Evolutionary conservation across 2,888 invertebrate genomes (phyloP).

Genomic region (Yponomeuta plumbellus): DNA sequence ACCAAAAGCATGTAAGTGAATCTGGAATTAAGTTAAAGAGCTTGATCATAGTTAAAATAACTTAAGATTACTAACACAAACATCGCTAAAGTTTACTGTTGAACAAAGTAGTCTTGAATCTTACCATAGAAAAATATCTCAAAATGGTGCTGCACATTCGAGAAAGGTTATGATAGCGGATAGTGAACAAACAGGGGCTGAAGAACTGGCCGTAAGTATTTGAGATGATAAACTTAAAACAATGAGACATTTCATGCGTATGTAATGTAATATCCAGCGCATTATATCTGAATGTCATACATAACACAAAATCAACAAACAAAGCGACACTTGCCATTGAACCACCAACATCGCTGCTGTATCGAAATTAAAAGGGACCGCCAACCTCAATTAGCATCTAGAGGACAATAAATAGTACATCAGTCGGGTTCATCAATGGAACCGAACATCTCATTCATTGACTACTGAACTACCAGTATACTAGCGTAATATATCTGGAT

Average conservation of each 20-base stretch:
- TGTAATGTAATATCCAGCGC: not conserved
- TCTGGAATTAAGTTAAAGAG: too few relatives aligned
- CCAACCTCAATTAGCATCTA: constrained; percentile 46
- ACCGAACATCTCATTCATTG: constrained; percentile 46
- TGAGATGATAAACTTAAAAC: too few relatives aligned
- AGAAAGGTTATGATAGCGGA: too few relatives aligned
- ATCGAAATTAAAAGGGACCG: constrained; percentile 50
- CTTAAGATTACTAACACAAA: too few relatives aligned
- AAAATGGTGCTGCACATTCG: too few relatives aligned
- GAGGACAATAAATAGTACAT: constrained; percentile 57
- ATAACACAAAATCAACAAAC: not conserved
- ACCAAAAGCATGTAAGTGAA: too few relatives aligned
- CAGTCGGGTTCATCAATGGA: constrained; percentile 55
- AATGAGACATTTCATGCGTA: not conserved
- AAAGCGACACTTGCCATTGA: constrained; percentile 15
- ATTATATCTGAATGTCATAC: not conserved
- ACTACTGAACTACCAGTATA: not conserved
- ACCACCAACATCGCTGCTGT: constrained; percentile 42
- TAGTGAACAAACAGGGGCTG: too few relatives aligned
- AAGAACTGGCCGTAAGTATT: too few relatives aligned
- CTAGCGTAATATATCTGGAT: not conserved
- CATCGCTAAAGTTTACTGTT: too few relatives aligned
- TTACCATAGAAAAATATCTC: too few relatives aligned
- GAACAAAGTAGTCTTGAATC: too few relatives aligned
- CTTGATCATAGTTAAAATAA: too few relatives aligned